Conservation (phyloP, 2,113 vertebrate species). For the Bos taurus region ARS-UCD2.0 NC_037346.1:58821501-58822000, state of each 20-base stretch:
- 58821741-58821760: background rate
- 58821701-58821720: background rate
- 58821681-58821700: background rate
- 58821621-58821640: rapidly evolving
- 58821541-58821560: background rate
- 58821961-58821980: background rate
- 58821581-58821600: too few species aligned
- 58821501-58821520: background rate
- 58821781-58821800: background rate
- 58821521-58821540: background rate
- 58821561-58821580: background rate
- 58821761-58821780: background rate
- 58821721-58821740: background rate
- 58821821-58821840: rapidly evolving
- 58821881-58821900: background rate
- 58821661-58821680: rapidly evolving
- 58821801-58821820: rapidly evolving
- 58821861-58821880: background rate
- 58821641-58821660: background rate
- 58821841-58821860: rapidly evolving
- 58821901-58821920: background rate
- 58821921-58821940: background rate
- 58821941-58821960: background rate
- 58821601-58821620: background rate
- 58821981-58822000: background rate